Base-by-base conservation (phyloP, 2,888 invertebrate genomes). In the Pristionchus entomophagus region DNA sequence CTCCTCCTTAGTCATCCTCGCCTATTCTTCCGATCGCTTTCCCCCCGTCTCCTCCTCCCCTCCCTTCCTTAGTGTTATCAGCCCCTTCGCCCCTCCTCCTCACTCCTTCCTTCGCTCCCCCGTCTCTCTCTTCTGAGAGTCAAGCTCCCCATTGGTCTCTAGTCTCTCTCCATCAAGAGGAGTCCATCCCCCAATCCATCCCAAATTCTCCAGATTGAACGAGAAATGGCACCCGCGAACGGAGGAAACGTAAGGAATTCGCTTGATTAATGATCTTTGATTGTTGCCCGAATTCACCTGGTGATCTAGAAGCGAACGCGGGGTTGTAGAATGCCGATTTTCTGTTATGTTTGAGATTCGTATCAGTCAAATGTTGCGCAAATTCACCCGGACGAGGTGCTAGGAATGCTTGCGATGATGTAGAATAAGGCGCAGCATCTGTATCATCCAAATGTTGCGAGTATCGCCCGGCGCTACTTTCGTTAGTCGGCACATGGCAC, bases 1-100 rank as follows among this genome's bases (percentile, higher is more conserved):
- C 19, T 51, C 32, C 51, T 80, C 51, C 49, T 80, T 51, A 49
- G 51, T 80, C 78, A 51, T 51, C 73, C n/a, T 2, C 41, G 56
- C 35, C 82, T 82, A 38, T 59, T 59, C 59, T 59, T 82, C 82
- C 45, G 56, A 38, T 59, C 59, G 26, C 59, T 82, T 82, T 56
- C 56, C 53, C 53, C 35, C 29, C 38, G 56, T 56, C 56, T 22
- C n/a, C 32, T 38, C 26, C 82, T 38, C 56, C 45, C 41, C 82
- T 45, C 38, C 80, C 32, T 17, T 59, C 56, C 45, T 73, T 73
- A 73, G 73, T 73, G 73, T 73, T 73, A 73, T 73, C 73, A 73
- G 73, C 73, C n/a, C 59, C 80, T 59, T 59, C 82, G 17, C 56
- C 14, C 19, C 38, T 82, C 53, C 56, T 82, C 59, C 59, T 82